Evolutionary conservation across 2,888 invertebrate genomes (phyloP).

Genomic region (Heliconius sara): DNA sequence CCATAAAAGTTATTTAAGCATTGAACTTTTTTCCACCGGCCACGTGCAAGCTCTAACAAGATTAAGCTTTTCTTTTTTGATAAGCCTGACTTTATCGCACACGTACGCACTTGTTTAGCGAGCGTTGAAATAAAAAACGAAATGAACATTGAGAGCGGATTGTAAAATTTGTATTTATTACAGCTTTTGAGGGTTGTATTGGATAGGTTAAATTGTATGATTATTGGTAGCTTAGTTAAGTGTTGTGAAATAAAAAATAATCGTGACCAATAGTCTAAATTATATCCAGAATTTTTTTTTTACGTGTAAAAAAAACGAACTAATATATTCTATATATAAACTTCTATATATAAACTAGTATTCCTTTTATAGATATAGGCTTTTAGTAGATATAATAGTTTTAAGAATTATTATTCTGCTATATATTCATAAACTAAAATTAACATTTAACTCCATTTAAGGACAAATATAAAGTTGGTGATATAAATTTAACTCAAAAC

Average conservation of each 20-base stretch:
- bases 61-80: constrained; percentile 46
- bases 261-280: too few species aligned
- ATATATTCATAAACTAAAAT: background rate
- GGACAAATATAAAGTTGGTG: background rate
- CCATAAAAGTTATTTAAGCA: constrained; percentile 32
- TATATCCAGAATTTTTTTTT: background rate
- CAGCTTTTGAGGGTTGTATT: background rate
- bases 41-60: constrained; percentile 44
- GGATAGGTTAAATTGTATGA: background rate
- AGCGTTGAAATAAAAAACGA: constrained; percentile 11
- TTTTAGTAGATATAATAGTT: too few species aligned
- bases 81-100: constrained; percentile 40
- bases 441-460: background rate
- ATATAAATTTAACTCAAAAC: background rate
- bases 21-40: constrained; percentile 20
- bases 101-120: constrained; percentile 32
- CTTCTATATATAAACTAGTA: too few species aligned
- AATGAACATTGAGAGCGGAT: background rate
- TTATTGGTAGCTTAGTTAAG: background rate
- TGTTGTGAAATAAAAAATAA: too few species aligned
- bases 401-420: too few species aligned
- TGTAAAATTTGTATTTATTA: constrained; percentile 20
- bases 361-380: too few species aligned
- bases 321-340: too few species aligned
- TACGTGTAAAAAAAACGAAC: too few species aligned